Conservation (phyloP, 35 echinoderm and acorn worm species). For the Diadema setosum region DNA sequence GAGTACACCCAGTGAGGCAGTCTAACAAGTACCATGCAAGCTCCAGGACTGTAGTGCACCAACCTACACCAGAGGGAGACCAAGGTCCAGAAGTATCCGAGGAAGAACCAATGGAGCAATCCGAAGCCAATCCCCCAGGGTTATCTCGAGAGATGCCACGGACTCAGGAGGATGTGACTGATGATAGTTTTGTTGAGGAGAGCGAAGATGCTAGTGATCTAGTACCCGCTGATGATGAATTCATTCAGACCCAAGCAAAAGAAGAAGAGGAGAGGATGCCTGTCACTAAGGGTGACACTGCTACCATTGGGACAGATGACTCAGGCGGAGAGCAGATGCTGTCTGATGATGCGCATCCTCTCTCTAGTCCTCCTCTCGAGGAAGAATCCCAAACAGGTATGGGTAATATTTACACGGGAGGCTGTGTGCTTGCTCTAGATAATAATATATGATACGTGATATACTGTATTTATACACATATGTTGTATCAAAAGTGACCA, state of each 20-base stretch:
- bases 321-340: neutral
- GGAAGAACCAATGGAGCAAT: no score
- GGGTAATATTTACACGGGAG: neutral
- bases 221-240: neutral
- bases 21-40: neutral
- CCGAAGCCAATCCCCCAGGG: neutral
- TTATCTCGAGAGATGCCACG: neutral
- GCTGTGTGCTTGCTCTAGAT: neutral
- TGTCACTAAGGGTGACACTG: conserved; percentile 7
- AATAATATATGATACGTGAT: neutral
- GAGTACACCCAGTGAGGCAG: neutral
- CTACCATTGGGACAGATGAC: neutral
- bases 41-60: neutral
- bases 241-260: neutral
- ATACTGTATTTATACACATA: neutral
- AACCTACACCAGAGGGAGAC: neutral
- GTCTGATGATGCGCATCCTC: neutral
- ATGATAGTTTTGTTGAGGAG: neutral
- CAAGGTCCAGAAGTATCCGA: no score
- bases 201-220: neutral
- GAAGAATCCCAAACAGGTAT: neutral
- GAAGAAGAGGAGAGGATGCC: neutral
- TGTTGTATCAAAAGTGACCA: neutral
- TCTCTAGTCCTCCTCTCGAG: neutral
- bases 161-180: neutral